A percentile compares a stretch with the other conserved stretches of the same genome.
Conservation (phyloP, 2,113 vertebrate genomes). For the Illadopsis cleaveri region DNA sequence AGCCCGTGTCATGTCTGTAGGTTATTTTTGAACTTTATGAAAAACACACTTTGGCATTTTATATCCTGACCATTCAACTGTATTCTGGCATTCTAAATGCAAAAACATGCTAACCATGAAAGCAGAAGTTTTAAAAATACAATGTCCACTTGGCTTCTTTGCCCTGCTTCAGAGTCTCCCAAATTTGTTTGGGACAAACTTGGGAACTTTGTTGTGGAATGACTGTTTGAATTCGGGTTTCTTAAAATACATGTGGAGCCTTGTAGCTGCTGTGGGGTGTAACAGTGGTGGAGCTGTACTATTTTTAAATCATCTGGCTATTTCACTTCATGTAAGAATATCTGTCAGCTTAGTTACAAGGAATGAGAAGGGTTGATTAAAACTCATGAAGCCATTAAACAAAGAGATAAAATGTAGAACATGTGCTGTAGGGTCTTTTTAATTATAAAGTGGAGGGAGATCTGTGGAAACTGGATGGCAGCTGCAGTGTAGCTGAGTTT, state of each 20-base stretch:
- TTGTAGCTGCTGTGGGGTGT: conserved; percentile 39
- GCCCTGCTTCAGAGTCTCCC: conserved; percentile 11
- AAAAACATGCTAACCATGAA: conserved; percentile 72
- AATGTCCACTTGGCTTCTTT: conserved; percentile 53
- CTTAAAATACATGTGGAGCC: conserved; percentile 62
- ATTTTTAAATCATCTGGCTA: conserved; percentile 55
- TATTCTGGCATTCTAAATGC: conserved; percentile 68
- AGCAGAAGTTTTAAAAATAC: conserved; percentile 66
- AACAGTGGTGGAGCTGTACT: conserved; percentile 15
- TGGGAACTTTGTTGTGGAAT: conserved; percentile 55
- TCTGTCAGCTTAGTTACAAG: conserved; percentile 45
- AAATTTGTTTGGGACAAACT: conserved; percentile 29
- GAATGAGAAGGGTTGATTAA: conserved; percentile 49
- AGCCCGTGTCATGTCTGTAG: conserved; percentile 43
- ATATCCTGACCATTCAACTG: conserved; percentile 51
- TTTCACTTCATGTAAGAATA: conserved; percentile 43
- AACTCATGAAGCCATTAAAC: conserved; percentile 9
- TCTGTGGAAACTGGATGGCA: conserved; percentile 12
- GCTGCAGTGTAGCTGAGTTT: not conserved
- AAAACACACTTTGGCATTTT: conserved; percentile 68
- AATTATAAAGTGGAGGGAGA: not conserved
- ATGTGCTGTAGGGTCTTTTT: conserved; percentile 22
- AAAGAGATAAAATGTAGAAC: conserved; percentile 60
- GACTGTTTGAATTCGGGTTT: conserved; percentile 52
- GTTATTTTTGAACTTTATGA: conserved; percentile 75